A percentile compares a stretch with the other conserved stretches of the same genome.
Evolutionary conservation across 2,797 vertebrate genomes (phyloP).

Genomic region (Microctenopoma steveboyesi): DNA sequence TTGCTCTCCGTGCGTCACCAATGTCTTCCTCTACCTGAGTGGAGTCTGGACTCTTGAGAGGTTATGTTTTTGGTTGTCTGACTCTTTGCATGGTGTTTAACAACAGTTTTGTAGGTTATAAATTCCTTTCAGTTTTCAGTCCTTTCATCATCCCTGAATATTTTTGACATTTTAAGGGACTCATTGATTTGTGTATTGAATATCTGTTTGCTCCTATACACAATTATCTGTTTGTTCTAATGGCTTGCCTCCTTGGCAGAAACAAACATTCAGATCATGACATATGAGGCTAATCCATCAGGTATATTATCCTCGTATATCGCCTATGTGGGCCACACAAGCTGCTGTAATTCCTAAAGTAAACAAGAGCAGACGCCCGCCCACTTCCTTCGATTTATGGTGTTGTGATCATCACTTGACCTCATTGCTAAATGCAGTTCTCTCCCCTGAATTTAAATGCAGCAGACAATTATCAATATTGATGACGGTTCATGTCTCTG

Average conservation of each 20-base stretch:
- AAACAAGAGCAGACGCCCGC: constrained; percentile 63
- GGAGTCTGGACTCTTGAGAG: constrained; percentile 2
- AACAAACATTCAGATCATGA: constrained; percentile 28
- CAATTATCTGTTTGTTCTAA: constrained; percentile 30
- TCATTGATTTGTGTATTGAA: neutral
- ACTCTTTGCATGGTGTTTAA: constrained; percentile 7
- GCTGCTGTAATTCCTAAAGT: constrained; percentile 68
- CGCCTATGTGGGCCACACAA: constrained; percentile 50
- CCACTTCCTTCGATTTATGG: constrained; percentile 67
- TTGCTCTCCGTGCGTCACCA: constrained; percentile 48
- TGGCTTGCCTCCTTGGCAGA: constrained; percentile 22
- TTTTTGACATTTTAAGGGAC: constrained; percentile 24
- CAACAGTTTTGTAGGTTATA: constrained; percentile 3
- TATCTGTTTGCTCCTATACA: too few species aligned
- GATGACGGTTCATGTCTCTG: constrained; percentile 65
- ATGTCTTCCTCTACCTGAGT: constrained; percentile 42
- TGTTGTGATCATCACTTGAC: constrained; percentile 68
- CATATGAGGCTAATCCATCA: constrained; percentile 65
- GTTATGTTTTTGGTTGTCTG: neutral
- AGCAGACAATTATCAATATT: constrained; percentile 66
- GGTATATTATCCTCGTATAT: constrained; percentile 61
- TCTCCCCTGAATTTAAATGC: constrained; percentile 69
- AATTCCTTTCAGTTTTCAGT: neutral
- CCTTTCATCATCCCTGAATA: neutral
- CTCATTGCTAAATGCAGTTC: constrained; percentile 68